A percentile compares a stretch with the other conserved stretches of the same genome.
Evolutionary conservation across 2,113 vertebrate species (phyloP).

Genomic region (Pantherophis guttatus): DNA sequence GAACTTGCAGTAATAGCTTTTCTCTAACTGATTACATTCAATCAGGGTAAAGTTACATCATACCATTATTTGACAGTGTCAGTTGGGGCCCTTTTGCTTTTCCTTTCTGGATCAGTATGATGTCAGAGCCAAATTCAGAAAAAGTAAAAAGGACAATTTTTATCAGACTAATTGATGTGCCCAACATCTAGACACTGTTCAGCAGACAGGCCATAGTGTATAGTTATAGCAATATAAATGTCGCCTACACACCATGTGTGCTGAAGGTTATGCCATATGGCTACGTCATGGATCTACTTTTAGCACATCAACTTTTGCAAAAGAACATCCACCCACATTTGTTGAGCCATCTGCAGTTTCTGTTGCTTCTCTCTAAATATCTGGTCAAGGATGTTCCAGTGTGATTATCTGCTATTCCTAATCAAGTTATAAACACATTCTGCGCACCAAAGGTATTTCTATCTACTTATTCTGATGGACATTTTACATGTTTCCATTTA

Average conservation of each 20-base stretch:
- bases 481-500: neutral
- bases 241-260: constrained; percentile 4
- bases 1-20: neutral
- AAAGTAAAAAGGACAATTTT: neutral
- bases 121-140: neutral
- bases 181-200: neutral
- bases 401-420: neutral
- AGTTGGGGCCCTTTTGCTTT: neutral
- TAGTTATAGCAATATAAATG: neutral
- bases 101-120: neutral
- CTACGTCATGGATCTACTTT: neutral
- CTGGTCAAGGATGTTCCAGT: neutral
- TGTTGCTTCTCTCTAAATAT: neutral
- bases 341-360: neutral
- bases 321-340: constrained; percentile 1
- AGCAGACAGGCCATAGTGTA: neutral
- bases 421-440: neutral
- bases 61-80: neutral
- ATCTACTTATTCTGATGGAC: neutral
- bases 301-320: neutral
- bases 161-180: neutral
- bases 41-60: neutral
- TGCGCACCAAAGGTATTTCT: neutral
- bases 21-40: neutral
- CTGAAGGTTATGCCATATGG: constrained; percentile 5